Evolutionary conservation across 2,113 vertebrate genomes (phyloP), one percentile per base, ranked within the genome.

Genomic region (Zosterops borbonicus): DNA sequence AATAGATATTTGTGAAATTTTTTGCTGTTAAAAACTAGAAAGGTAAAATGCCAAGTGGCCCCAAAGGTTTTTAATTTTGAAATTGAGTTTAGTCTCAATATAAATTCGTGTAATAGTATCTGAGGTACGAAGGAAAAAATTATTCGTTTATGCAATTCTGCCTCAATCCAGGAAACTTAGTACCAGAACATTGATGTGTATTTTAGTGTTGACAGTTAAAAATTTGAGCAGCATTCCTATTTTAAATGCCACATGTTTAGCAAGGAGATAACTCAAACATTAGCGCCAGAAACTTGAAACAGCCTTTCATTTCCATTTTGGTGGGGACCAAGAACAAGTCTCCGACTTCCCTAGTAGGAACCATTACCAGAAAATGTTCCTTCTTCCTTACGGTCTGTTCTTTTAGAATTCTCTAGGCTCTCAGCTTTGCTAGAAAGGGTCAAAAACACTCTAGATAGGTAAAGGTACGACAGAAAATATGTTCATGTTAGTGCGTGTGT

Each of bases 261-360:
- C 6, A 35, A 83, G 15, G 18, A 33, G 5, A 16, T 22, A 73
- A 56, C 1, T 1, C 3, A 10, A 46, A 7, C 4, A 22, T 17
- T 27, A n/a, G 1, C 3, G 2, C 5, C 22, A 55, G 1, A 28
- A 2, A 31, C 11, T 25, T 56, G 9, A 2, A 80, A n/a, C 0
- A 5, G 2, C 12, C 4, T 29, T 33, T n/a, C 0, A 0, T 49
- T 80, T 52, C 28, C 13, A 1, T 41, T 14, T 7, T 4, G 0
- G 7, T 25, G 3, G 1, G 1, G 8, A 25, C 7, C 24, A 55
- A 41, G 20, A 63, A 41, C 0, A 6, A 9, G 6, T 33, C 10
- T 55, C 22, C 11, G 9, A 11, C 10, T 70, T 42, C 9, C 4
- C 3, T 27, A 18, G 6, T 2, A 42, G 12, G 27, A 33, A 49